phyloP scores from a whole-genome alignment of 2,113 vertebrate genomes.

The Dissostichus mawsoni region DNA sequence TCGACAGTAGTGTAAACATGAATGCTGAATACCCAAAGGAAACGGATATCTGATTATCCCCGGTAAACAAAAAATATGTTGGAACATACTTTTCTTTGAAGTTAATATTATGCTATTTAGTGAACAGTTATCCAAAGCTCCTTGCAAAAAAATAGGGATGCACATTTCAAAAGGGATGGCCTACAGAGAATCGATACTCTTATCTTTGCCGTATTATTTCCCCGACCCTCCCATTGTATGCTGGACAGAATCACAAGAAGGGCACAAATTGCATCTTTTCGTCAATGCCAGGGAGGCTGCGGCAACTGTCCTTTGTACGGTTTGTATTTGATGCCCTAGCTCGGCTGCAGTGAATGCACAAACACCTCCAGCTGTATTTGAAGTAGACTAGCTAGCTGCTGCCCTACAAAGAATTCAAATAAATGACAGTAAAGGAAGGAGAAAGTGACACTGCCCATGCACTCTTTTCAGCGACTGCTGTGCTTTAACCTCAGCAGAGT shows the following conservation, averaged over 20 bases:
- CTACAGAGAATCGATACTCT: slow-evolving; percentile 42
- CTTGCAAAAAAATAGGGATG: slow-evolving; percentile 42
- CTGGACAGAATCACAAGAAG: slow-evolving; percentile 60
- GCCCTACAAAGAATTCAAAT: slow-evolving; percentile 63
- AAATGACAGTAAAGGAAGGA: slow-evolving; percentile 60
- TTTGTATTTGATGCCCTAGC: slow-evolving; percentile 67
- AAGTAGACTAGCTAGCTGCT: slow-evolving; percentile 63
- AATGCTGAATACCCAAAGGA: neutral
- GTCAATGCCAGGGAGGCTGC: slow-evolving; percentile 61
- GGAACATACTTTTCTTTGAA: neutral
- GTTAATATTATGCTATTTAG: slow-evolving; percentile 23
- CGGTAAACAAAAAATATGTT: slow-evolving; percentile 1
- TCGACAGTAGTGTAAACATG: too few species aligned
- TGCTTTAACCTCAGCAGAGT: slow-evolving; percentile 51
- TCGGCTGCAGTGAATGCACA: slow-evolving; percentile 63
- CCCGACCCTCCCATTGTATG: slow-evolving; percentile 36
- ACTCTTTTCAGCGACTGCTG: slow-evolving; percentile 24
- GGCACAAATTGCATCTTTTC: slow-evolving; percentile 55
- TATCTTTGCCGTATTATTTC: slow-evolving; percentile 52
- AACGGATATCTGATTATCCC: slow-evolving; percentile 1
- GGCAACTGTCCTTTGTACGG: slow-evolving; percentile 63
- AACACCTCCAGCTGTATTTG: slow-evolving; percentile 73
- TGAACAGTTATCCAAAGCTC: slow-evolving; percentile 23
- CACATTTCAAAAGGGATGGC: slow-evolving; percentile 32
- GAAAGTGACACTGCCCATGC: slow-evolving; percentile 62